Evolutionary conservation across 2,797 vertebrate species (phyloP), one percentile per base, ranked within the genome.

Genomic region (Garrulus glandarius): DNA sequence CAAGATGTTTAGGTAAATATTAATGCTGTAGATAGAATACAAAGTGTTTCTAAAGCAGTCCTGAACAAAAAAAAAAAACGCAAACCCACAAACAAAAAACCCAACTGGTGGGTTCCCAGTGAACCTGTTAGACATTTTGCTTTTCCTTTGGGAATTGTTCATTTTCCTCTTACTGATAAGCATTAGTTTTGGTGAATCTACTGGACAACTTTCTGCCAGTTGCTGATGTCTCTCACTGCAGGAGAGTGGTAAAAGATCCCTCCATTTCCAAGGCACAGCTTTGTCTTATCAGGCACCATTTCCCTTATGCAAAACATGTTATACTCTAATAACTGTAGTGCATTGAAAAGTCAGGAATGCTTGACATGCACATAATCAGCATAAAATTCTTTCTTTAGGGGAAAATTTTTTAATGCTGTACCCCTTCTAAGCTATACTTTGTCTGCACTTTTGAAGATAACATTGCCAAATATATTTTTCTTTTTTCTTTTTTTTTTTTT

Each of bases 401-500:
- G 83, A 63, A 75, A 87, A n/a, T n/a, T 44, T 94, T 87, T 70
- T 76, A 78, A 41, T 60, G 32, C 27, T 8, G 0, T 65, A 49
- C 60, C 74, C 74, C 37, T 88, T 92, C 87, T 77, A 88, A 95
- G n/a, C 63, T 93, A 5, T 76, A 47, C 15, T 87, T 61, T 59
- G 27, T 55, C 77, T 79, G 87, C 91, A 94, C 91, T 94, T 95
- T 92, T 77, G 60, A 90, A 84, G 80, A 44, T 76, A 76, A 88
- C 44, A 29, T 97, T 96, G 95, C 96, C 94, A 97, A 96, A 89
- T 81, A 21, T 9, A 32, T 59, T 57, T 85, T 82, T 68, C 4
- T 20, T 61, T 91, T 74, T 49, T 47, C 41, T 34, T n/a, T 60
- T 81, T 36, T 13, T 1, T 50, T 32, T 24, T 50, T 80, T 84